Conservation (phyloP, 2,113 vertebrate species). For the Melanostigma gelatinosum region DNA sequence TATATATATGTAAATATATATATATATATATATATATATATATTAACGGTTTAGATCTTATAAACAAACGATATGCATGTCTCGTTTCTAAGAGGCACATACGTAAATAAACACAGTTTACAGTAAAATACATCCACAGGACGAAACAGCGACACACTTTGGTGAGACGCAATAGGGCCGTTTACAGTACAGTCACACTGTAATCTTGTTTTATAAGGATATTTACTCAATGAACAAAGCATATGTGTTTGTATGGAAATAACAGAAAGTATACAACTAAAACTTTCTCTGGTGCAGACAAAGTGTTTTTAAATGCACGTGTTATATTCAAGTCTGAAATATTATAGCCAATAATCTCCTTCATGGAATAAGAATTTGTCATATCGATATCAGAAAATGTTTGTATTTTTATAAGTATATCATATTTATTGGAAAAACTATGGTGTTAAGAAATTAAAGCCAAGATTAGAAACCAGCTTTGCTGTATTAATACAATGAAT, state of each 20-base stretch:
- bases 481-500: background rate
- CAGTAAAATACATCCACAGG: background rate
- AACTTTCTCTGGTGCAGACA: background rate
- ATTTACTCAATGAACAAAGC: background rate
- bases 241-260: background rate
- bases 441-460: background rate
- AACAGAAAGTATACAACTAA: background rate
- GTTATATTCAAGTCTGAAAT: background rate
- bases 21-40: background rate
- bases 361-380: background rate
- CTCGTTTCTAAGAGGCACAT: background rate
- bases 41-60: slow-evolving; percentile 14
- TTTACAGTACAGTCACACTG: background rate
- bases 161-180: slow-evolving; percentile 45
- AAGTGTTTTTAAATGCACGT: background rate
- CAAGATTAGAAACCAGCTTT: background rate
- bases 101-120: slow-evolving; percentile 24
- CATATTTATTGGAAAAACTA: background rate
- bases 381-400: background rate
- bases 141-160: slow-evolving; percentile 73
- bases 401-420: background rate
- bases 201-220: background rate
- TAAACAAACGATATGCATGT: slow-evolving; percentile 14
- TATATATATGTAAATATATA: too few relatives aligned
- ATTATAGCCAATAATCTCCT: background rate